Evolutionary conservation across 2,888 invertebrate species (phyloP), one percentile per base, ranked within the genome.

Genomic region (Muscina levida): DNA sequence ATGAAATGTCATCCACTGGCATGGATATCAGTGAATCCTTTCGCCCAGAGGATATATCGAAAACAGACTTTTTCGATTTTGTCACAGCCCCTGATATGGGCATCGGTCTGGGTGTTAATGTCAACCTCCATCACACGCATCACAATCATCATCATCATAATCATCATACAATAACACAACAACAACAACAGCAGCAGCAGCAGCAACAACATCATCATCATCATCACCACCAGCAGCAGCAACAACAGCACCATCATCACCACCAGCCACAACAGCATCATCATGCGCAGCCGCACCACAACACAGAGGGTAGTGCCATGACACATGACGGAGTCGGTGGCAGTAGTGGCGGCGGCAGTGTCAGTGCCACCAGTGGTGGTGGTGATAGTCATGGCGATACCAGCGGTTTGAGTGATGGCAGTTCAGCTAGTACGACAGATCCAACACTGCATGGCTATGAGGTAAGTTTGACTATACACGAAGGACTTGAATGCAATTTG

Each of bases 1-100:
- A 90, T 88, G 90, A 90, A 85, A 89, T 90, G 89, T 89, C 90
- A 85, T 89, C 90, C 85, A 88, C 90, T 86, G 90, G 90, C 92
- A 96, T 96, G 96, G 96, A 95, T 93, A 94, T 96, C 91, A 95
- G 95, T 91, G 95, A 96, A 92, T 92, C 94, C 85, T 94, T 94
- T 91, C 92, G 93, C 85, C 93, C 95, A 89, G 95, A 95, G 91
- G 96, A 96, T 92, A 92, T 96, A 91, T 94, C 95, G 86, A 96
- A 96, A 91, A 95, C 96, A 85, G 96, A 96, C 92, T 96, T 96
- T 92, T 96, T 96, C 91, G 96, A 96, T 91, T 96, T 96, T 91
- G 96, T 96, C 82, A 95, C 95, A 71, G 95, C 95, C 59, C 95
- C 95, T 78, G 95, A 95, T 86, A 93, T 95, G 87, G 89, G 90